Base-by-base conservation (phyloP, 2,797 vertebrate species). In the Hemitrygon akajei region DNA sequence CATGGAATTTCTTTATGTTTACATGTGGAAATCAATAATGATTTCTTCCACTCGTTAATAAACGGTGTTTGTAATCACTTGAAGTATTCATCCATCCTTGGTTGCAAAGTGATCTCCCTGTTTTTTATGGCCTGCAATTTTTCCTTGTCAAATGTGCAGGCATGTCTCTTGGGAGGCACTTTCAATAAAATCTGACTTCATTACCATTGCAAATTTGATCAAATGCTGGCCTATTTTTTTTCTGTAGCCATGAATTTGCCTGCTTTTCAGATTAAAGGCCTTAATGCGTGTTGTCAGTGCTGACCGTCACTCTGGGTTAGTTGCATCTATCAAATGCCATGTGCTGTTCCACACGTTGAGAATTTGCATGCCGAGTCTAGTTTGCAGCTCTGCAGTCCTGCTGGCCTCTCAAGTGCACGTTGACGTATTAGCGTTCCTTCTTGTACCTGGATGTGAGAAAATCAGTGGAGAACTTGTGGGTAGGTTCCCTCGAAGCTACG, bases 141-240 rank as follows among this genome's bases (percentile, higher is more conserved):
- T 93, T 93, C 47, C 71, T 47, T 93, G 63, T 89, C 30, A 20
- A 37, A 37, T 25, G 27, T 89, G 86, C 40, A 76, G 56, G 11
- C 40, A 16, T 20, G 66, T 93, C 91, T 93, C 91, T 71, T 58
- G 71, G 71, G 40, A 75, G 27, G 91, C 71, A 93, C 40, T 75
- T 93, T 76, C 91, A 93, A 93, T 47, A 93, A 75, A 93, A 93
- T 93, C 40, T 76, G 40, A 93, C 91, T n/a, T 93, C 71, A 76
- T 93, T 93, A 93, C 37, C 37, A 76, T 76, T 73, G 71, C 91
- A 93, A 75, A 93, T 93, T 76, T 93, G 71, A 75, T 92, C 71
- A 92, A 75, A 92, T 22, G 22, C 27, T 27, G 14, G 91, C 30
- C 91, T 40, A n/a, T 76, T 93, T 92, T 47, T 47, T 47, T 47